Base-by-base conservation (phyloP, 2,113 vertebrate species). In the Notothenia rossii region DNA sequence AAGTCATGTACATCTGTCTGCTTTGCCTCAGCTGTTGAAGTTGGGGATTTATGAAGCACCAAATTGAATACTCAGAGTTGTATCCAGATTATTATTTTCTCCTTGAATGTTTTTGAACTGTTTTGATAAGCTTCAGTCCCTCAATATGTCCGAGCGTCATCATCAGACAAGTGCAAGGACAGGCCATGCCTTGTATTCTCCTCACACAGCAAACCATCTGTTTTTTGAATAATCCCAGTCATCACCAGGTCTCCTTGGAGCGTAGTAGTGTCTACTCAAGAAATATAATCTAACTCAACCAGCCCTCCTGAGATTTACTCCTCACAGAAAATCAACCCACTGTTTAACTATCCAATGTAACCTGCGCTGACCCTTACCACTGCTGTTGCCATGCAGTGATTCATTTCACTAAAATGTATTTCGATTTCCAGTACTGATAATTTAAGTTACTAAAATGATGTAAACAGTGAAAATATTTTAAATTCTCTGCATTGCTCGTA, bases 51-150 rank as follows among this genome's bases (percentile, higher is more conserved):
- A 62, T 20, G 4, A 74, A 63, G 45, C 50, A 66, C 45, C 58
- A 20, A 50, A 17, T 25, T n/a, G 15, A 4, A 48, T 58, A 46
- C 71, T 50, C 45, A 72, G 65, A 83, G 59, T 75, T n/a, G 56
- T 45, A 77, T 81, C 68, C 81, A 75, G 81, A 84, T 81, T 48
- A 77, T 79, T 64, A 9, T 56, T 76, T 79, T 51, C 9, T 53
- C 20, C 62, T 62, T 70, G 14, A 54, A 51, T 69, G 58, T 60
- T 75, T 81, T 62, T 69, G 49, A 33, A 60, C 49, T 63, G 48
- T 73, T 46, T 72, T 7, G 3, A 76, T 76, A 60, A 83, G 61
- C 76, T 56, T 73, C 51, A 25, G 10, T 60, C 58, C 43, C 48
- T 64, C 29, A 13, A 33, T 74, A 59, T 20, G 29, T 10, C 10